These are phyloP conservation scores for Isichthys henryi DNA, from an alignment of 2,113 vertebrate species.

Conservation along the genomic window DNA sequence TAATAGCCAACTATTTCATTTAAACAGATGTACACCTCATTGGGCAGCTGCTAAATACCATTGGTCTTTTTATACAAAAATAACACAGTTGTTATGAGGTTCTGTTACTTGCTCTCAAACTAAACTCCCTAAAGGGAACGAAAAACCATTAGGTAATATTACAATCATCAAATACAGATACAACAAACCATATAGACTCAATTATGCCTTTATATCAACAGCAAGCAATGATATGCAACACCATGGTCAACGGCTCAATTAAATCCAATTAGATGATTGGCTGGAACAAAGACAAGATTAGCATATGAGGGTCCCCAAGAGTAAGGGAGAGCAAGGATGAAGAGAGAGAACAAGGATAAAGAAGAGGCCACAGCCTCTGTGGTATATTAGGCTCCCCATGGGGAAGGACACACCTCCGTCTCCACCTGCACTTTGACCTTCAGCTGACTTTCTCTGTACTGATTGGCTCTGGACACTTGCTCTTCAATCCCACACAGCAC, in stretches of 20 bases:
- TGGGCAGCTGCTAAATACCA: background rate
- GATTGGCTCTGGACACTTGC: slow-evolving; percentile 88
- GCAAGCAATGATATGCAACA: background rate
- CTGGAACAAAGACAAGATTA: background rate
- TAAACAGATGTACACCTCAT: background rate
- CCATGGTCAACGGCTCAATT: background rate
- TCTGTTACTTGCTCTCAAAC: background rate
- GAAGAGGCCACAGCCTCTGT: background rate
- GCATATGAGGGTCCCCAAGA: background rate
- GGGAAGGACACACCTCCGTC: slow-evolving; percentile 73
- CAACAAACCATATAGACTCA: background rate
- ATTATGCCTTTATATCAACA: background rate
- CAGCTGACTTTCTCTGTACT: slow-evolving; percentile 88
- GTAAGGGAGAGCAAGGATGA: background rate
- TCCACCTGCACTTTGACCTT: slow-evolving; percentile 94
- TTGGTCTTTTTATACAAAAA: background rate
- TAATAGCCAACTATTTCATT: background rate
- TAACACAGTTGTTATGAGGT: background rate
- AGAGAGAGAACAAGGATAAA: background rate
- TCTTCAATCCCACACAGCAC: slow-evolving; percentile 90
- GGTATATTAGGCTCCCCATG: background rate
- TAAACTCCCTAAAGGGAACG: background rate
- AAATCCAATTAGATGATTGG: background rate
- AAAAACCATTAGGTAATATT: background rate
- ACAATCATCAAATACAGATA: background rate